Percentiles rank a stretch among this genome's conserved stretches.
phyloP scores from a whole-genome alignment of 2,888 invertebrate genomes.

The Ariolimax columbianus region DNA sequence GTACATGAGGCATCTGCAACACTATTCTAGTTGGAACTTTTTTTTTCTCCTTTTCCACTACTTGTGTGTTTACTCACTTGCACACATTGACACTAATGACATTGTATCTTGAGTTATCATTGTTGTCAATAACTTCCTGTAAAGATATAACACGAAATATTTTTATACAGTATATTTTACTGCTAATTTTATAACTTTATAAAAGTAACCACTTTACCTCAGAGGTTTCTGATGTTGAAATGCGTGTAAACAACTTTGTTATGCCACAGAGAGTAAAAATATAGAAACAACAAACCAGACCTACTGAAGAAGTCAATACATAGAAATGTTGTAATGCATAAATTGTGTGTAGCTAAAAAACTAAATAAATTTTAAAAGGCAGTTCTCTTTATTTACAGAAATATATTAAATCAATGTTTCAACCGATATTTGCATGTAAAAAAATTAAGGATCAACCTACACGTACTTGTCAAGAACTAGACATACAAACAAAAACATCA shows the following conservation, averaged over 20 bases:
- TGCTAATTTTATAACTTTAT: background rate
- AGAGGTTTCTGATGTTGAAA: background rate
- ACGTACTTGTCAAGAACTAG: no score
- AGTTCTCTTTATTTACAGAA: no score
- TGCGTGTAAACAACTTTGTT: background rate
- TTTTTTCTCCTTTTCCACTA: background rate
- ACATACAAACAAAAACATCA: no score
- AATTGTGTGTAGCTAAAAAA: no score
- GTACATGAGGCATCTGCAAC: background rate
- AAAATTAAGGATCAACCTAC: no score
- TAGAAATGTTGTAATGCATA: no score
- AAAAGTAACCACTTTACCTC: constrained; percentile 26
- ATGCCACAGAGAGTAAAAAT: background rate
- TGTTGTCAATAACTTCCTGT: background rate
- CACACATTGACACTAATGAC: background rate
- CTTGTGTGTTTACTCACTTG: background rate
- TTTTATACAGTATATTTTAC: background rate
- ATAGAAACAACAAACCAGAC: no score
- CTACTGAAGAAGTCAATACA: no score
- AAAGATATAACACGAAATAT: constrained; percentile 7
- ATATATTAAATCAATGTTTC: no score
- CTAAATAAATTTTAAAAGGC: no score
- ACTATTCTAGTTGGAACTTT: background rate
- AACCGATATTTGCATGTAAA: no score
- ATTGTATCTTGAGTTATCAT: background rate